phyloP scores from a whole-genome alignment of 1,140 invertebrate species.

The Penaeus indicus region DNA sequence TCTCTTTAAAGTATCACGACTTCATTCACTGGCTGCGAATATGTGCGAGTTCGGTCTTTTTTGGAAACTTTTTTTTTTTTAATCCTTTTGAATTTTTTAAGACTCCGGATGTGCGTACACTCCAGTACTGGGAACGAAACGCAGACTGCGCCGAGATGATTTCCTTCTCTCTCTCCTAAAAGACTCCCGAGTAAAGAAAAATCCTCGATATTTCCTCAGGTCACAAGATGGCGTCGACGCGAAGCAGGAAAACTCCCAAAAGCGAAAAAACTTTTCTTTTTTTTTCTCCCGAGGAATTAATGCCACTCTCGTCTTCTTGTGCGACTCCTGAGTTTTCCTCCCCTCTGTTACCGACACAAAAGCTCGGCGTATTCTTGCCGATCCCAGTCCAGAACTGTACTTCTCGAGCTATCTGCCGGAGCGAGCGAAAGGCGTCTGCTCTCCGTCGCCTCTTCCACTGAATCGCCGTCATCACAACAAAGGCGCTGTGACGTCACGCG shows the following conservation, averaged over 20 bases:
- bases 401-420: constrained; percentile 32
- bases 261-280: background rate
- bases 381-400: constrained; percentile 58
- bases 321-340: background rate
- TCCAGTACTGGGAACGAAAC: constrained; percentile 38
- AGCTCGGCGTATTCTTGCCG: constrained; percentile 48
- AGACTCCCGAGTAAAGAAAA: background rate
- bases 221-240: constrained; percentile 52
- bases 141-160: constrained; percentile 32
- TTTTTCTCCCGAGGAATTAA: background rate
- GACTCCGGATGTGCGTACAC: constrained; percentile 27
- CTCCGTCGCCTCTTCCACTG: constrained; percentile 55
- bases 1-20: background rate
- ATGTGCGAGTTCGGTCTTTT: constrained; percentile 10
- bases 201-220: background rate
- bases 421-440: constrained; percentile 23
- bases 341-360: constrained; percentile 38
- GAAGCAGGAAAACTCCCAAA: background rate
- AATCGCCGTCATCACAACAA: constrained; percentile 47
- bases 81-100: background rate
- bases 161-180: background rate
- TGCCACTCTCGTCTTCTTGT: constrained; percentile 24
- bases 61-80: background rate
- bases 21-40: constrained; percentile 27
- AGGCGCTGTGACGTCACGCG: constrained; percentile 48